Conservation (phyloP, 1,140 invertebrate genomes). For the Drosophila novamexicana region DNA sequence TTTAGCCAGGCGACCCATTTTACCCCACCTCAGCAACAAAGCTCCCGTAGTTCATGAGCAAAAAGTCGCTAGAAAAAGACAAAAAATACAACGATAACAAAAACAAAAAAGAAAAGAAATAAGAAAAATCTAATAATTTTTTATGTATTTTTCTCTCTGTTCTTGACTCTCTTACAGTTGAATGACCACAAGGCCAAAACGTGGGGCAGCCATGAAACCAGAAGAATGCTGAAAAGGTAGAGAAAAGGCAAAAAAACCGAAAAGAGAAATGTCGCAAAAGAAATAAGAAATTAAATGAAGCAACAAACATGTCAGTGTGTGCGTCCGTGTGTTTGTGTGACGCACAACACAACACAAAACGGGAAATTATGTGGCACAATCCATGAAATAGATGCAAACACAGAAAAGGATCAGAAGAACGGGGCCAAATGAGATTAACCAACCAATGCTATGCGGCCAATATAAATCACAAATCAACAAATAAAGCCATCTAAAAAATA, state of each 20-base stretch:
- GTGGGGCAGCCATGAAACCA: slow-evolving; percentile 41
- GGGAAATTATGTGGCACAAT: slow-evolving; percentile 48
- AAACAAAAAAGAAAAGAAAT: slow-evolving; percentile 33
- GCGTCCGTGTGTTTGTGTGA: slow-evolving; percentile 10
- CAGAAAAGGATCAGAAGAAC: slow-evolving; percentile 32
- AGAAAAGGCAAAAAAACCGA: slow-evolving; percentile 24
- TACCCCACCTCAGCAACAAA: not conserved
- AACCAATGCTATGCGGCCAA: slow-evolving; percentile 29
- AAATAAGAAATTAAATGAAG: slow-evolving; percentile 59
- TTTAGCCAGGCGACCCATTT: slow-evolving; percentile 19
- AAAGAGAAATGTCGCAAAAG: slow-evolving; percentile 45
- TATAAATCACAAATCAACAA: slow-evolving; percentile 38
- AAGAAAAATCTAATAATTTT: slow-evolving; percentile 66
- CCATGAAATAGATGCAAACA: slow-evolving; percentile 10
- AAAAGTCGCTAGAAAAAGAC: slow-evolving; percentile 31
- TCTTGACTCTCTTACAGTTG: slow-evolving; percentile 58
- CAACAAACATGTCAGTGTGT: slow-evolving; percentile 25
- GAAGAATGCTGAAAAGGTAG: slow-evolving; percentile 40
- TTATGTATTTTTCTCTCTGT: slow-evolving; percentile 55
- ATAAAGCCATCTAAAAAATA: slow-evolving; percentile 13
- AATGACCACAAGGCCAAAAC: slow-evolving; percentile 64
- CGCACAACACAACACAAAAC: slow-evolving; percentile 8
- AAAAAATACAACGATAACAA: slow-evolving; percentile 19
- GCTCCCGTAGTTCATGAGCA: slow-evolving; percentile 15
- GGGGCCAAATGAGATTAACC: slow-evolving; percentile 40